A percentile compares a stretch with the other conserved stretches of the same genome.
These are phyloP conservation scores for Atta colombica DNA, from an alignment of 1,140 invertebrate genomes.

Conservation along the genomic window DNA sequence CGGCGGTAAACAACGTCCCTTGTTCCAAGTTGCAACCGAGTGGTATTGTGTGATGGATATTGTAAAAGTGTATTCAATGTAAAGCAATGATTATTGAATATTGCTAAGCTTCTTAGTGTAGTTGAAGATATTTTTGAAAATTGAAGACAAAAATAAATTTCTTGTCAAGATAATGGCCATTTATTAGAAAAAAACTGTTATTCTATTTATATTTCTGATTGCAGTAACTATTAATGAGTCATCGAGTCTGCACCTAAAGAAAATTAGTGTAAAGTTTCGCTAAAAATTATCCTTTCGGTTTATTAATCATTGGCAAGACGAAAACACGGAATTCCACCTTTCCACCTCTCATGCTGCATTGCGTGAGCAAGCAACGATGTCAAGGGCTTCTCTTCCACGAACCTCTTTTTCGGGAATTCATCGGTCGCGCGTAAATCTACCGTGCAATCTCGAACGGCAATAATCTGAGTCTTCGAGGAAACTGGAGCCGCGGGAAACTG, in stretches of 20 bases:
- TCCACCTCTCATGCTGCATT: not conserved
- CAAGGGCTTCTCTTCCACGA: not conserved
- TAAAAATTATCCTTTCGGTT: not conserved
- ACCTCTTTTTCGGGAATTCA: constrained; percentile 16
- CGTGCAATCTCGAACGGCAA: not conserved
- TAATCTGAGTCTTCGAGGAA: constrained; percentile 22
- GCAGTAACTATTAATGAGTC: constrained; percentile 10
- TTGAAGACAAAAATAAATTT: constrained; percentile 1
- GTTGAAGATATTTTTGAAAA: not conserved
- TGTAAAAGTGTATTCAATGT: not conserved
- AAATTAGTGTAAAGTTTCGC: not conserved
- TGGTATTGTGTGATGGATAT: not conserved
- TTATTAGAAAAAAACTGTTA: not conserved
- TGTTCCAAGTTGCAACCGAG: not conserved
- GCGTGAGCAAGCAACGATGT: not conserved
- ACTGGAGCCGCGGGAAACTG: constrained; percentile 15
- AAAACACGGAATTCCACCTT: not conserved
- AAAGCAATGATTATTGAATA: not conserved
- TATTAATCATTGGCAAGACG: not conserved
- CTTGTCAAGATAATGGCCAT: not conserved
- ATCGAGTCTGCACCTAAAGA: not conserved
- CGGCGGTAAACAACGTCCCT: not conserved
- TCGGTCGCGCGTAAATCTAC: not conserved
- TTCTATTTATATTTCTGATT: not conserved
- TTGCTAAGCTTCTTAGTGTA: too few species aligned